These are phyloP conservation scores for Aegotheles bennettii DNA, from an alignment of 2,113 vertebrate species.

Conservation along the genomic window DNA sequence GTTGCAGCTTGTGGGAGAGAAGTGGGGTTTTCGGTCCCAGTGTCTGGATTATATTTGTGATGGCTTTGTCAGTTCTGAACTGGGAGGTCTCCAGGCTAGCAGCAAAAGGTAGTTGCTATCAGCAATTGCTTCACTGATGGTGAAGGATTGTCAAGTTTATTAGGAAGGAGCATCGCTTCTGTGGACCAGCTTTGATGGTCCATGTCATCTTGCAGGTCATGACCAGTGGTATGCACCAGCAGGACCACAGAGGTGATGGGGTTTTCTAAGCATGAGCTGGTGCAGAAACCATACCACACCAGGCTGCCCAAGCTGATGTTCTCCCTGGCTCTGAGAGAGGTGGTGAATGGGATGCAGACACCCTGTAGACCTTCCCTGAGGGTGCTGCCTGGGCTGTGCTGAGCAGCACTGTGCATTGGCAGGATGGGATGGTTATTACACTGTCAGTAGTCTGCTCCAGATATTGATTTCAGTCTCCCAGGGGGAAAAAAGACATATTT, in stretches of 20 bases:
- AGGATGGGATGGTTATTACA: background rate
- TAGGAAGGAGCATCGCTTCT: background rate
- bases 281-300: background rate
- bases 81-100: background rate
- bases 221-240: background rate
- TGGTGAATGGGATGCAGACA: background rate
- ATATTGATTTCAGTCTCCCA: constrained; percentile 13
- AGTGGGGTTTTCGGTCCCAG: background rate
- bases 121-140: background rate
- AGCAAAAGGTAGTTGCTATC: background rate
- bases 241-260: background rate
- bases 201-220: accelerated
- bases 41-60: background rate
- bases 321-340: background rate
- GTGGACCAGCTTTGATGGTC: background rate
- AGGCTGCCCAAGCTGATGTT: background rate
- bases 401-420: background rate
- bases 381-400: background rate
- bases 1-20: background rate
- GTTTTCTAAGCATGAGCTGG: accelerated
- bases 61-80: background rate
- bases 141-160: background rate
- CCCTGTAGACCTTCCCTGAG: background rate
- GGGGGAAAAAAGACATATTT: background rate
- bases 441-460: background rate